Base-by-base conservation (phyloP, 1,140 invertebrate species). In the Trichonephila clavata region DNA sequence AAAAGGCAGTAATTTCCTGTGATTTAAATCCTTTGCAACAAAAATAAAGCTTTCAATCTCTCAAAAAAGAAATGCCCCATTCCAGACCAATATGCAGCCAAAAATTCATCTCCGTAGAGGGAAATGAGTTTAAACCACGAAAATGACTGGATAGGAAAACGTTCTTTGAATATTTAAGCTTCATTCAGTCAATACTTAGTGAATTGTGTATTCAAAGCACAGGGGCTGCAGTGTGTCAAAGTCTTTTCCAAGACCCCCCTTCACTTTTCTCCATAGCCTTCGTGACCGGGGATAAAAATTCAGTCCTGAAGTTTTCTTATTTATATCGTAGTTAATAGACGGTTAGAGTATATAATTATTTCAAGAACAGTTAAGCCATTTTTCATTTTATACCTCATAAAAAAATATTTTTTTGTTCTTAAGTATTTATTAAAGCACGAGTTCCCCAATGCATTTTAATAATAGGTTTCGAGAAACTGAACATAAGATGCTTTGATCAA, bases 161-260 rank as follows among this genome's bases (percentile, higher is more conserved):
- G 84, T 32, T 32, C 18, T 18, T 13, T 32, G 84, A 60, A 86
- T 86, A 86, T 86, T 86, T 86, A 86, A 86, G 14, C 16, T 14
- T 32, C 18, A 86, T 61, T 86, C 59, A 86, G 84, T 86, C 84
- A 86, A 86, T 86, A 86, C 59, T 86, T 86, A 32, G 59, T 5
- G 59, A 59, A 86, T 86, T 61, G 32, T 8, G 84, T 61, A 86
- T 86, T 59, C 84, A 86, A 27, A 18, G 59, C 84, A 86, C 84
- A 61, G 24, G 50, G 8, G 16, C n/a, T 8, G 39, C 50, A n/a
- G 32, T 61, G 14, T 86, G 84, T 61, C 84, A 86, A 61, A 86
- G 84, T 14, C 21, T 27, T 71, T 50, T 50, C 50, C 50, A 50
- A 50, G 50, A 39, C 32, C 65, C 24, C 8, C 24, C n/a, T 2